Conservation (phyloP, 2,888 invertebrate genomes). For the Hirudinaria manillensis region DNA sequence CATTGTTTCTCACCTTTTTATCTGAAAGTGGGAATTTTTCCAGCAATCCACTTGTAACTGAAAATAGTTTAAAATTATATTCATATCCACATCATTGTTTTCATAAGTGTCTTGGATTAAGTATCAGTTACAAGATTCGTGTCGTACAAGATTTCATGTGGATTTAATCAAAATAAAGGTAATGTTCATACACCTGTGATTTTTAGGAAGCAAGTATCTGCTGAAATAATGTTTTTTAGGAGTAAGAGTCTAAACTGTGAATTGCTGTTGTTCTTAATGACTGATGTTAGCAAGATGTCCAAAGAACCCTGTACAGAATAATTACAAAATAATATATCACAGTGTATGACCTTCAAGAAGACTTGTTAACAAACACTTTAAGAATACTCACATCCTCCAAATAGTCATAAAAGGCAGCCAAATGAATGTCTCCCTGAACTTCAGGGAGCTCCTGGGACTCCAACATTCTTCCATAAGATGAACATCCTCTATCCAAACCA, state of each 20-base stretch:
- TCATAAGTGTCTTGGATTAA: too few species aligned
- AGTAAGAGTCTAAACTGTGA: conserved; percentile 18
- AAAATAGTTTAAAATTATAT: background rate
- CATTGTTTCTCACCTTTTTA: background rate
- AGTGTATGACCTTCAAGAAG: background rate
- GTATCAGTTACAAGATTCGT: too few species aligned
- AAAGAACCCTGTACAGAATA: conserved; percentile 28
- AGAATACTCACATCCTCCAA: conserved; percentile 31
- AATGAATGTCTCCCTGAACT: conserved; percentile 44
- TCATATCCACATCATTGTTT: too few species aligned
- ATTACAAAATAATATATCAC: background rate
- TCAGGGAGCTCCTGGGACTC: conserved; percentile 23
- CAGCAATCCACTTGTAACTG: background rate
- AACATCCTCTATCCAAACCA: conserved; percentile 19
- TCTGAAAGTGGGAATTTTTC: background rate
- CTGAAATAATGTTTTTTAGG: conserved; percentile 73
- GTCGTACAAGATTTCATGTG: too few species aligned
- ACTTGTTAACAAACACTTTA: background rate
- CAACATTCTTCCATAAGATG: conserved; percentile 33
- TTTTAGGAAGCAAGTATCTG: conserved; percentile 91
- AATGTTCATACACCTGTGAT: too few species aligned
- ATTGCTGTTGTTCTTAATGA: background rate
- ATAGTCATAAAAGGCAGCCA: conserved; percentile 61
- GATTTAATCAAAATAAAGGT: too few species aligned
- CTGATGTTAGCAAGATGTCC: conserved; percentile 27